Percentiles rank a stretch among this genome's conserved stretches.
phyloP scores from a whole-genome alignment of 1,140 invertebrate genomes.

The Brachionus asplanchnoidis region DNA sequence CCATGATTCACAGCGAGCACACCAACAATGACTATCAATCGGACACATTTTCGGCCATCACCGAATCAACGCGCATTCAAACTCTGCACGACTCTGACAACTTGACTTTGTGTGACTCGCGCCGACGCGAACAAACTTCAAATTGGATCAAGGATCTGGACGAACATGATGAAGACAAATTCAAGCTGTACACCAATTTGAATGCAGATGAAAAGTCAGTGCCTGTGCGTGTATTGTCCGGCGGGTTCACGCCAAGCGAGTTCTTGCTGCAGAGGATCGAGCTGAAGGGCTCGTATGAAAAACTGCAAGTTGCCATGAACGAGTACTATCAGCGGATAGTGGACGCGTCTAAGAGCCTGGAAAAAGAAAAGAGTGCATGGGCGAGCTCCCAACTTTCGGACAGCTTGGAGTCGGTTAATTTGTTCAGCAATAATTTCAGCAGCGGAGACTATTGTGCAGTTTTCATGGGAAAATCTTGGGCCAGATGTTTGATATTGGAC shows the following conservation, averaged over 20 bases:
- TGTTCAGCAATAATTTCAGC: background rate
- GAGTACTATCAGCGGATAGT: constrained; percentile 16
- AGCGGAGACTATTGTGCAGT: background rate
- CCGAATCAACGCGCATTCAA: constrained; percentile 35
- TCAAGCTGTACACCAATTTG: background rate
- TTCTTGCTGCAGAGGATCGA: constrained; percentile 3
- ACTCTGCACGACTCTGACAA: constrained; percentile 1
- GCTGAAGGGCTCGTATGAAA: background rate
- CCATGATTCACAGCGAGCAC: background rate
- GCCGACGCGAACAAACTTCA: background rate
- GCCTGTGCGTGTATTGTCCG: background rate
- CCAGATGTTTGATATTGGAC: background rate
- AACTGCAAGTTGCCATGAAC: background rate
- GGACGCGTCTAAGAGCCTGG: constrained; percentile 4
- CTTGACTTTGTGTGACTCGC: constrained; percentile 1
- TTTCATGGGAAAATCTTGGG: background rate
- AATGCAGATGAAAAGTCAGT: background rate
- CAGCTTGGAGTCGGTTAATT: background rate
- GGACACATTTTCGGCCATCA: constrained; percentile 25
- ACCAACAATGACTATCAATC: constrained; percentile 4
- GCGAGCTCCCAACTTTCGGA: background rate
- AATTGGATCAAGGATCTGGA: constrained; percentile 37
- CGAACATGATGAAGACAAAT: background rate
- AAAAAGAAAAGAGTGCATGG: background rate
- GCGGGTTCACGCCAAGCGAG: background rate